phyloP scores from a whole-genome alignment of 1,140 invertebrate species.

The Adelges cooleyi region DNA sequence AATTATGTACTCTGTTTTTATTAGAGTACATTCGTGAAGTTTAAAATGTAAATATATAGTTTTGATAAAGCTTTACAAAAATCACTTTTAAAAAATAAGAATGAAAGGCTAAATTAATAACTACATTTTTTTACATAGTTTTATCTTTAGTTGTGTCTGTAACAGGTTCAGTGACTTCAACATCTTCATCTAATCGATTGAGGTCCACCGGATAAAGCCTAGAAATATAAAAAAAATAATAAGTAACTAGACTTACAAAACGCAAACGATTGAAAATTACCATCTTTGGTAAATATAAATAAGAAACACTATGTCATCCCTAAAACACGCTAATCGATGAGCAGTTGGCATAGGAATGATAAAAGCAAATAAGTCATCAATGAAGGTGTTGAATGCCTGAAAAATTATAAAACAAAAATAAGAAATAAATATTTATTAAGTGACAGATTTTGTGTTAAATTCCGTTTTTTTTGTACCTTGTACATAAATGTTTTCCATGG shows the following conservation, averaged over 20 bases:
- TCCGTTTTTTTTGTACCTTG: slow-evolving; percentile 55
- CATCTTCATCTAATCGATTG: slow-evolving; percentile 59
- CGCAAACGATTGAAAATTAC: slow-evolving; percentile 53
- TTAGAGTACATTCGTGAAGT: too few relatives aligned
- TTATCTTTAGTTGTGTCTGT: background rate
- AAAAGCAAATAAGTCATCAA: slow-evolving; percentile 98
- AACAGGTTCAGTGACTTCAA: too few relatives aligned
- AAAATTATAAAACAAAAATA: slow-evolving; percentile 7
- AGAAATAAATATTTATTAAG: background rate
- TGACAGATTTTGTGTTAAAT: too few relatives aligned
- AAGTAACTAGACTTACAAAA: too few relatives aligned
- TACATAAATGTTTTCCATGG: slow-evolving; percentile 98
- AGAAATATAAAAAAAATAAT: too few relatives aligned
- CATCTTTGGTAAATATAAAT: slow-evolving; percentile 97
- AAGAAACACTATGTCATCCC: slow-evolving; percentile 93
- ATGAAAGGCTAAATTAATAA: too few relatives aligned
- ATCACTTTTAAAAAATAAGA: too few relatives aligned
- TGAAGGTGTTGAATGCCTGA: slow-evolving; percentile 96
- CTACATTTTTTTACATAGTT: background rate
- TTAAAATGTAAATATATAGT: too few relatives aligned
- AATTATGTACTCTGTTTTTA: too few relatives aligned
- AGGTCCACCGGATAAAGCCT: slow-evolving; percentile 94
- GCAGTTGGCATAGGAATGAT: slow-evolving; percentile 97
- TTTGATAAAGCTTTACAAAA: too few relatives aligned
- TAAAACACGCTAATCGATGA: slow-evolving; percentile 89